These are phyloP conservation scores for Lochmaea capreae DNA, from an alignment of 2,888 invertebrate species.

Conservation along the genomic window DNA sequence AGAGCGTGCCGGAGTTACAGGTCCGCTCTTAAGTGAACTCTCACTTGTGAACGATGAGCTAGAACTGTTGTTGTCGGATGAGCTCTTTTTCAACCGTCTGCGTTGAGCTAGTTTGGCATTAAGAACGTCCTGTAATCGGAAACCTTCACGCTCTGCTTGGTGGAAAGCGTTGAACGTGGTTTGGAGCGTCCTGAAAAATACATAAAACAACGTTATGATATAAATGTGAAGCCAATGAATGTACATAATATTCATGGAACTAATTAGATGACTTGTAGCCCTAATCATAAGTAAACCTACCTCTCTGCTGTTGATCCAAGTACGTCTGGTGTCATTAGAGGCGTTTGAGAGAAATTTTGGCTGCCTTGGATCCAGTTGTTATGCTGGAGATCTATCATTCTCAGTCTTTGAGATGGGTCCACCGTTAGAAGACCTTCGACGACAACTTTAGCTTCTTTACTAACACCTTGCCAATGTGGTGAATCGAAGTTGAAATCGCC, in stretches of 20 bases:
- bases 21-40: conserved; percentile 59
- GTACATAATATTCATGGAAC: too few species aligned
- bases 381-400: conserved; percentile 74
- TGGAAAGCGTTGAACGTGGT: conserved; percentile 77
- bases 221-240: too few species aligned
- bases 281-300: background rate
- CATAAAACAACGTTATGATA: too few species aligned
- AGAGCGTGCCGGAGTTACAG: conserved; percentile 42
- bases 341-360: conserved; percentile 66
- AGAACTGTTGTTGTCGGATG: conserved; percentile 63
- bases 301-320: conserved; percentile 62
- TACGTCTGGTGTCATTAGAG: conserved; percentile 74
- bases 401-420: conserved; percentile 78
- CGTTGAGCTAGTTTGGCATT: conserved; percentile 78
- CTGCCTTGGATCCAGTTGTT: conserved; percentile 75
- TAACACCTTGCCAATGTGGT: conserved; percentile 78
- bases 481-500: conserved; percentile 83
- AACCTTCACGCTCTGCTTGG: conserved; percentile 77
- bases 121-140: conserved; percentile 78
- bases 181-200: conserved; percentile 67
- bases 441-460: conserved; percentile 79
- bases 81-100: conserved; percentile 72
- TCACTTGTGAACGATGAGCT: conserved; percentile 64
- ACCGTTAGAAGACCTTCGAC: conserved; percentile 82
- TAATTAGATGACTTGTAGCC: too few species aligned